These are phyloP conservation scores for Verasper variegatus DNA, from an alignment of 2,113 vertebrate species.

Conservation along the genomic window DNA sequence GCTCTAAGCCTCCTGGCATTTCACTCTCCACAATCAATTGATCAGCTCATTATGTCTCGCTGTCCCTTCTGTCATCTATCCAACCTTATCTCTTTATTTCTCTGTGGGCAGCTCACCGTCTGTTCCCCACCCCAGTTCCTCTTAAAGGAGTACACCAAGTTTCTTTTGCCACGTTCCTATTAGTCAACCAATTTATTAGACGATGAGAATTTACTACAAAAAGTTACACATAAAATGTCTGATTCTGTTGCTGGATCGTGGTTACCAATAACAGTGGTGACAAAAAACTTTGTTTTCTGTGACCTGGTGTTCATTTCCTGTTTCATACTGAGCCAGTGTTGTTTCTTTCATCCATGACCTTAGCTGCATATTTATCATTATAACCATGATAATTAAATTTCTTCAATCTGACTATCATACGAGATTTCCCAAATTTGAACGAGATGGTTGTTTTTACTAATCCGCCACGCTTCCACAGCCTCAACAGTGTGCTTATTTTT, in stretches of 20 bases:
- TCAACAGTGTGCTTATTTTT: neutral
- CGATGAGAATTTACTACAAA: neutral
- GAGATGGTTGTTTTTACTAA: neutral
- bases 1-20: conserved; percentile 52
- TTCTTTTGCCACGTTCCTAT: neutral
- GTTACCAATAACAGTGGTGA: too few relatives aligned
- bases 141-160: conserved; percentile 8
- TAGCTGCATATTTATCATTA: too few relatives aligned
- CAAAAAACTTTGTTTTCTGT: too few relatives aligned
- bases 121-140: conserved; percentile 14
- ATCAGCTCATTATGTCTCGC: conserved; percentile 65
- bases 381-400: neutral
- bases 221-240: neutral
- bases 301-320: too few relatives aligned
- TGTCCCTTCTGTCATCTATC: conserved; percentile 52
- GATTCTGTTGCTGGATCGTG: too few relatives aligned
- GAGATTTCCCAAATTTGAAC: neutral
- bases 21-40: conserved; percentile 56
- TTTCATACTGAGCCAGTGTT: too few relatives aligned
- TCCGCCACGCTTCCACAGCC: neutral
- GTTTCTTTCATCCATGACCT: too few relatives aligned
- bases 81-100: conserved; percentile 38
- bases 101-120: conserved; percentile 16
- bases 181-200: conserved; percentile 3
- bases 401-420: neutral